Base-by-base conservation (phyloP, 2,888 invertebrate species). In the Anoncus sp. region DNA sequence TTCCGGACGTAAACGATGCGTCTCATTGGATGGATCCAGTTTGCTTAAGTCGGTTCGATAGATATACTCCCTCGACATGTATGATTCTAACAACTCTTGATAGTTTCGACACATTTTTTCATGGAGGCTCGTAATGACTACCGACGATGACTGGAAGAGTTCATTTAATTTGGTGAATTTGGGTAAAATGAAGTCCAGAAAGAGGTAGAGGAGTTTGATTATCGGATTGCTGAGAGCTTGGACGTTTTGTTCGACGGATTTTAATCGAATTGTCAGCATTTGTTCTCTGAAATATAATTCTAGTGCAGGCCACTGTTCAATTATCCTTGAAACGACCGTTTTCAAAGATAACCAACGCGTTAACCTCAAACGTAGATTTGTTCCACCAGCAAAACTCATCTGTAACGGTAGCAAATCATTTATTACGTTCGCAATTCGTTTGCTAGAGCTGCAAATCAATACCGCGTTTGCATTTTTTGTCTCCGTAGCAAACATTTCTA, bases 221-320 rank as follows among this genome's bases (percentile, higher is more conserved):
- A 83, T 53, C 3, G 82, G 79, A 75, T 82, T 70, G 45, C 80
- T 75, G 24, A 83, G 49, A 45, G 65, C 49, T n/a, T 55, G 47
- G 43, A 60, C 43, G 51, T 81, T 80, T n/a, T 77, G 27, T 75
- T 83, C 82, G 24, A 73, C 75, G 38, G 83, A 60, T 45, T 76
- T 47, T 22, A 82, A 47, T 40, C 40, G 67, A 70, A 75, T 71
- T 35, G 76, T 65, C 55, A 83, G 75, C 35, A 79, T 75, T 49
- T 83, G 71, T 6, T 83, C 72, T 45, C 69, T 77, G 47, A 84
- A 85, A 69, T 77, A 82, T 31, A 69, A 16, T 63, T 31, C 31
- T 22, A 87, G 67, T 22, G 86, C 82, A 24, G 85, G 72, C 85
- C 86, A 85, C 75, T 86, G 86, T 73, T 86, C 83, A 12, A 86